Conservation (phyloP, 2,113 vertebrate species). For the Bufo bufo region DNA sequence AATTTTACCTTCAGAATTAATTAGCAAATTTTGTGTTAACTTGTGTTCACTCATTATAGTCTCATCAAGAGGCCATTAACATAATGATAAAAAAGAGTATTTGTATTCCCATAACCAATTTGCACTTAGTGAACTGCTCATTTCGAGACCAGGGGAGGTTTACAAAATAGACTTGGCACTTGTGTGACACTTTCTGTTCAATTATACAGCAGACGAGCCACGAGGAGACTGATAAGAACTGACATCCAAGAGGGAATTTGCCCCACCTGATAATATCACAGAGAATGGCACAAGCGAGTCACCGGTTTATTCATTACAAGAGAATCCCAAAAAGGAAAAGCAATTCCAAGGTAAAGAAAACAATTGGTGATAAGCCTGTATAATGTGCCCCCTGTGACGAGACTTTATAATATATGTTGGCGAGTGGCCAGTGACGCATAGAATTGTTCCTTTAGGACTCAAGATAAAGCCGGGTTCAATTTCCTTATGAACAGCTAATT, state of each 20-base stretch:
- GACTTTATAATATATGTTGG: conserved; percentile 10
- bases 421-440: neutral
- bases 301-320: conserved; percentile 18
- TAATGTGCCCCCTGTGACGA: conserved; percentile 16
- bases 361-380: conserved; percentile 28
- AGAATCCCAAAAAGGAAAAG: conserved; percentile 33
- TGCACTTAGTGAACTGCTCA: conserved; percentile 55
- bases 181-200: conserved; percentile 52
- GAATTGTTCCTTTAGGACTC: conserved; percentile 16
- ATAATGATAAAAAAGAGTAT: conserved; percentile 53
- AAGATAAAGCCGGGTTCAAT: neutral
- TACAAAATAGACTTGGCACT: conserved; percentile 55
- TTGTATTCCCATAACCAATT: conserved; percentile 58
- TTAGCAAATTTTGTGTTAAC: conserved; percentile 57
- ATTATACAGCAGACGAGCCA: conserved; percentile 51
- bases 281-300: neutral
- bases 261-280: conserved; percentile 44
- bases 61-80: conserved; percentile 56
- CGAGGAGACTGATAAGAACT: conserved; percentile 47
- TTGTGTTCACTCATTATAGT: conserved; percentile 55
- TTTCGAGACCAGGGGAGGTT: conserved; percentile 48
- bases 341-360: conserved; percentile 31
- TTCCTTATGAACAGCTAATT: conserved; percentile 29
- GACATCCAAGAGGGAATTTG: conserved; percentile 23
- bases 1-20: conserved; percentile 56